Base-by-base conservation (phyloP, 2,888 invertebrate genomes). In the Troides oblongomaculatus region DNA sequence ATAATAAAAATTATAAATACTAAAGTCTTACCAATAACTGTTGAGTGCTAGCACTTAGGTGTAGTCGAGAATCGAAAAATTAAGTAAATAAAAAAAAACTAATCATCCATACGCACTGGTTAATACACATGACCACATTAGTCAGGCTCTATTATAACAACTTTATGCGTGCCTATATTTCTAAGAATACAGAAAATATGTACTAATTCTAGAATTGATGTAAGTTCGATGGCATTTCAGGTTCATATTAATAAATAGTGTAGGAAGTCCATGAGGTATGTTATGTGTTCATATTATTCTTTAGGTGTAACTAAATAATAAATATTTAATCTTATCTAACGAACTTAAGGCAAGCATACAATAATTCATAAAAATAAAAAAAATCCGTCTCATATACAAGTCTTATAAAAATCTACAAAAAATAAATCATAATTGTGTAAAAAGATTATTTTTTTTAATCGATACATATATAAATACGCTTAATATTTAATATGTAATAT, bases 211-310 rank as follows among this genome's bases (percentile, higher is more conserved):
- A 46, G 65, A 60, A 68, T 46, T 43, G 39, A 43, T 25, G 25
- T 64, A 61, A 53, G 43, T 43, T 17, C 61, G 30, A 69, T 64
- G 62, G 65, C 59, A 63, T 66, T 70, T 66, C 66, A 70, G 53
- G 21, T 70, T 66, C 58, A 36, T 66, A 53, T 23, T 58, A 61
- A 56, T 43, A 60, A 70, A 66, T 63, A 64, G 59, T 14, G 53
- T 70, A 70, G 67, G 53, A 30, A 58, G 53, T 67, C 64, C 67
- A 61, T 67, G 67, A 61, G 70, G 67, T 67, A 67, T 62, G 58
- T 64, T 71, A 71, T 71, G 70, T 71, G 70, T 71, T 71, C 70
- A 71, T 71, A 71, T 67, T 71, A 64, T 71, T 67, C 64, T 67
- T 43, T 71, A 71, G 70, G 18, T 65, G 57, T 69, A 69, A 62